Percentiles rank a stretch among this genome's conserved stretches.
Evolutionary conservation across 2,888 invertebrate species (phyloP).

Genomic region (Selenia dentaria): DNA sequence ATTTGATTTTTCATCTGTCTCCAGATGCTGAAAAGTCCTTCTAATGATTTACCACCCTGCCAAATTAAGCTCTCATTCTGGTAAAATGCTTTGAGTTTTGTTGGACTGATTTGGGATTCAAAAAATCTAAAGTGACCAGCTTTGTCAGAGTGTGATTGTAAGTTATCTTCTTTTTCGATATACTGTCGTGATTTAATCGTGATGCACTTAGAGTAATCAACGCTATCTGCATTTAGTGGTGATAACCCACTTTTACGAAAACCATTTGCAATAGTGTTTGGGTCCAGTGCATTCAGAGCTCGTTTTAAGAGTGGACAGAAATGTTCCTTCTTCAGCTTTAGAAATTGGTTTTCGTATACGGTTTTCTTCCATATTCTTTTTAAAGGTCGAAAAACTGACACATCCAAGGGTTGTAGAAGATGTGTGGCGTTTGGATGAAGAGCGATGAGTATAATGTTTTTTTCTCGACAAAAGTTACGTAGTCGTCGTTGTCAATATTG

Average conservation of each 20-base stretch:
- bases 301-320: neutral
- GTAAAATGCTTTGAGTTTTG: neutral
- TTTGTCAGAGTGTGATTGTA: neutral
- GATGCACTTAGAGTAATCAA: neutral
- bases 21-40: neutral
- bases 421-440: too few species aligned
- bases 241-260: constrained; percentile 3
- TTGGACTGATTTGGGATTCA: neutral
- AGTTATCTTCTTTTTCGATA: neutral
- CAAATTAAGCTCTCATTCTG: neutral
- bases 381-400: too few species aligned
- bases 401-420: too few species aligned
- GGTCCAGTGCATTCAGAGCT: constrained; percentile 1
- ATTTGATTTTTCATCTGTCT: too few species aligned
- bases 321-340: neutral
- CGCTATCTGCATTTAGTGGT: neutral
- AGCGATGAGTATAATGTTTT: too few species aligned
- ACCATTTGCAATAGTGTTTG: neutral
- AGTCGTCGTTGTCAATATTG: too few species aligned
- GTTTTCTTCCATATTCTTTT: too few species aligned
- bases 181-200: too few species aligned
- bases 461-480: too few species aligned
- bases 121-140: neutral
- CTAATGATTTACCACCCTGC: neutral
- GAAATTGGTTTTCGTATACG: neutral